Conservation (phyloP, 2,888 invertebrate genomes). For the Caenorhabditis sulstoni region DNA sequence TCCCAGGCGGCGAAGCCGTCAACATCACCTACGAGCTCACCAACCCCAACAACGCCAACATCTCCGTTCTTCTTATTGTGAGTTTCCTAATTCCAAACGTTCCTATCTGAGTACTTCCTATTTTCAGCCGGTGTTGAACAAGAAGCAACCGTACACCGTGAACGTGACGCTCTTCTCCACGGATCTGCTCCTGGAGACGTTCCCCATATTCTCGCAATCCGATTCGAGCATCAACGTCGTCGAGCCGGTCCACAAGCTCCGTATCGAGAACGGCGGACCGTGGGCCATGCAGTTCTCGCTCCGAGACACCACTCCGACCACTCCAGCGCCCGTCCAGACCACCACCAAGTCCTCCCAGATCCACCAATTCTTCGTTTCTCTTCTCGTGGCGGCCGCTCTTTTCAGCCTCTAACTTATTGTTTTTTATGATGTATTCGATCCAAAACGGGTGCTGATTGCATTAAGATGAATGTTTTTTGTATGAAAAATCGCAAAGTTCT, state of each 20-base stretch:
- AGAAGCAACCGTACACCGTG: neutral
- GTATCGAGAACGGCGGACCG: slow-evolving; percentile 32
- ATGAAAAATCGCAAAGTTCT: too few species aligned
- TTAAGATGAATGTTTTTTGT: slow-evolving; percentile 4
- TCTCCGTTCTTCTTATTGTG: slow-evolving; percentile 22
- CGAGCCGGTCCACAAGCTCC: slow-evolving; percentile 23
- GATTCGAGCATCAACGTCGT: slow-evolving; percentile 22
- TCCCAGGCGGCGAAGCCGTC: slow-evolving; percentile 14
- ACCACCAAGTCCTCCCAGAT: slow-evolving; percentile 34
- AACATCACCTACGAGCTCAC: slow-evolving; percentile 8
- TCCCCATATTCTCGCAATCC: slow-evolving; percentile 11
- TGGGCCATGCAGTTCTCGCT: slow-evolving; percentile 33
- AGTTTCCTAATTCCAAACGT: neutral
- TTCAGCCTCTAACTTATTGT: neutral
- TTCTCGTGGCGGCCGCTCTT: slow-evolving; percentile 26
- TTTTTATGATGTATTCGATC: slow-evolving; percentile 6
- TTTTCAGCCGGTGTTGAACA: slow-evolving; percentile 44
- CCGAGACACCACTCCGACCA: slow-evolving; percentile 30
- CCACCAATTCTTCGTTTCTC: slow-evolving; percentile 33
- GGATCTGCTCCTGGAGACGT: neutral
- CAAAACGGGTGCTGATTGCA: slow-evolving; percentile 40
- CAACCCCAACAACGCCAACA: slow-evolving; percentile 25
- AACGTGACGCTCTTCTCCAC: slow-evolving; percentile 32
- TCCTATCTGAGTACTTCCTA: too few species aligned
- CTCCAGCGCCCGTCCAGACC: slow-evolving; percentile 25